Conservation (phyloP, 1,140 invertebrate genomes). For the Adelges cooleyi region DNA sequence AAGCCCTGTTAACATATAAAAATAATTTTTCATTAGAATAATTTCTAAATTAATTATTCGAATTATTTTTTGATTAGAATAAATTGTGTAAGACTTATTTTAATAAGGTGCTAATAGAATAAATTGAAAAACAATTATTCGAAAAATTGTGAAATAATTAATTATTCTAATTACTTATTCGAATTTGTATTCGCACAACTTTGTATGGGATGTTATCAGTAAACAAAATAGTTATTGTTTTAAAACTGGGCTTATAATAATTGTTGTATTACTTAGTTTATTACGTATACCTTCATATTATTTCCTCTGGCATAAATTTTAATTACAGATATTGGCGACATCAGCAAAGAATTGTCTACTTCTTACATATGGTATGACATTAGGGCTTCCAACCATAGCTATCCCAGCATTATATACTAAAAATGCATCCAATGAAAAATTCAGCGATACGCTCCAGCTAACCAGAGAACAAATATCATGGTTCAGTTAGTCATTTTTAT, state of each 20-base stretch:
- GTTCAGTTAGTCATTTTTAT: slow-evolving; percentile 65
- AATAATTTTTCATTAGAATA: too few species aligned
- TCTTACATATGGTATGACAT: slow-evolving; percentile 55
- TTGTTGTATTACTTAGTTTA: too few species aligned
- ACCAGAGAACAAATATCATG: slow-evolving; percentile 56
- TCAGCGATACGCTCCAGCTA: slow-evolving; percentile 42
- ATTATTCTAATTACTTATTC: too few species aligned
- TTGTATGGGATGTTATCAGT: background rate
- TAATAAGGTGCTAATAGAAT: too few species aligned
- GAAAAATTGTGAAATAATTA: too few species aligned
- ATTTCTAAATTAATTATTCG: too few species aligned
- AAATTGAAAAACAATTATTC: too few species aligned
- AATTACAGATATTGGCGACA: slow-evolving; percentile 33
- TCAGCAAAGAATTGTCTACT: slow-evolving; percentile 35
- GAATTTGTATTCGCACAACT: background rate
- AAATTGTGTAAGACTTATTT: too few species aligned
- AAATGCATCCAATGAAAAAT: slow-evolving; percentile 39
- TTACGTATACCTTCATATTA: background rate
- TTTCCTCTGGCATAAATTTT: background rate
- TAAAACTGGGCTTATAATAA: too few species aligned
- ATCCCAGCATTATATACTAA: slow-evolving; percentile 42
- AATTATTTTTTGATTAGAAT: too few species aligned
- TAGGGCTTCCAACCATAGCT: slow-evolving; percentile 63
- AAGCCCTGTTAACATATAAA: too few species aligned
- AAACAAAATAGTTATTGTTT: background rate